Evolutionary conservation across 2,797 vertebrate genomes (phyloP).

Genomic region (Ceyx erithaca): DNA sequence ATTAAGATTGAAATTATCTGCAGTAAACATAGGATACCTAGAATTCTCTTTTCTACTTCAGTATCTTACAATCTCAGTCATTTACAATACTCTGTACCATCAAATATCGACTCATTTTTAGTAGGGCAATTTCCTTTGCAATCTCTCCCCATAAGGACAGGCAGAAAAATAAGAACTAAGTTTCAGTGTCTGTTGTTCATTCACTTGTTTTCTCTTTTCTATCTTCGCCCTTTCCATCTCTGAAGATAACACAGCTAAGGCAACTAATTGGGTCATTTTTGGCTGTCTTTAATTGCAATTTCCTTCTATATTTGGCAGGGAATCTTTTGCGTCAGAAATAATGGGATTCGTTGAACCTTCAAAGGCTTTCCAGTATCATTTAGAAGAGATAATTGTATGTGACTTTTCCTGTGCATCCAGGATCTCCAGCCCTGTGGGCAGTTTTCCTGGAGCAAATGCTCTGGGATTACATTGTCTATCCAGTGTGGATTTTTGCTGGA

Average conservation of each 20-base stretch:
- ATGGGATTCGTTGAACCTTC: neutral
- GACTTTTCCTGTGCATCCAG: neutral
- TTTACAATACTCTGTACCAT: neutral
- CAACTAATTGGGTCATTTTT: neutral
- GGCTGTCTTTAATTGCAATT: neutral
- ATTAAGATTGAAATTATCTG: neutral
- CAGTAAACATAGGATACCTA: neutral
- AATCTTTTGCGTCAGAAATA: neutral
- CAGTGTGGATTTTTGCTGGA: neutral
- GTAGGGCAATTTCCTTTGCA: neutral
- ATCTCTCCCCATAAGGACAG: neutral
- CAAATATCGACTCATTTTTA: neutral
- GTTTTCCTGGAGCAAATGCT: neutral
- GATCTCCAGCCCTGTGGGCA: neutral
- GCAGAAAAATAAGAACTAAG: neutral
- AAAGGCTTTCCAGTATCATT: neutral
- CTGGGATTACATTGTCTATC: neutral
- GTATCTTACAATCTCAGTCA: neutral
- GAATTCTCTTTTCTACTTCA: neutral
- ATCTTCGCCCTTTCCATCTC: fast-evolving
- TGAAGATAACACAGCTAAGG: neutral
- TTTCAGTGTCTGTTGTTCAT: neutral
- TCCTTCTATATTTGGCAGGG: neutral
- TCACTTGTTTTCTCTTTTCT: neutral
- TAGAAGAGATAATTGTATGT: neutral